These are phyloP conservation scores for Heliothis virescens DNA, from an alignment of 1,140 invertebrate genomes.

Conservation along the genomic window DNA sequence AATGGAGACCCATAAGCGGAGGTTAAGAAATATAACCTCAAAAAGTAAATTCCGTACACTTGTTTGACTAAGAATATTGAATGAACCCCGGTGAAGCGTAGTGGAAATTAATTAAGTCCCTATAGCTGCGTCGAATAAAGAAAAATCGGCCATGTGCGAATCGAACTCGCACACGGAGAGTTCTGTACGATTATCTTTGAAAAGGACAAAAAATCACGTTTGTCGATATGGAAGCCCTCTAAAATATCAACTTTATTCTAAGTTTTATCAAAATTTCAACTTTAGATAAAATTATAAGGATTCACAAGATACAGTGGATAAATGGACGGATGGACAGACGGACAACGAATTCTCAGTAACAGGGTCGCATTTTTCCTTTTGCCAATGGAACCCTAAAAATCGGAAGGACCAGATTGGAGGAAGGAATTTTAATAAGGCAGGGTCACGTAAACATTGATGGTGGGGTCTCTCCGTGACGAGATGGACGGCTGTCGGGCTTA, in stretches of 20 bases:
- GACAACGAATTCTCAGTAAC: too few relatives aligned
- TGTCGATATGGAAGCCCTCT: too few relatives aligned
- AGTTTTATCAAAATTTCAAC: too few relatives aligned
- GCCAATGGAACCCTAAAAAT: neutral
- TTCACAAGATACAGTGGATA: too few relatives aligned
- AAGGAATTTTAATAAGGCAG: slow-evolving; percentile 82
- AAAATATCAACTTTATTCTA: too few relatives aligned
- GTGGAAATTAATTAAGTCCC: slow-evolving; percentile 77
- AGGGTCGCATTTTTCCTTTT: too few relatives aligned
- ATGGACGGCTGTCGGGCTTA: slow-evolving; percentile 18
- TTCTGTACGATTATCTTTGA: too few relatives aligned
- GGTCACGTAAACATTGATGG: slow-evolving; percentile 81
- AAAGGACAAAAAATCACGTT: too few relatives aligned
- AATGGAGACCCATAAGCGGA: neutral
- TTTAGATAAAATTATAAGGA: too few relatives aligned
- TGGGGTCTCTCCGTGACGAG: slow-evolving; percentile 45
- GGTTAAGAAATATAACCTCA: slow-evolving; percentile 20
- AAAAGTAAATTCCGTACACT: slow-evolving; percentile 33
- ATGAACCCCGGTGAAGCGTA: slow-evolving; percentile 37
- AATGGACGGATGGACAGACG: too few relatives aligned
- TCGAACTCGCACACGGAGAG: too few relatives aligned
- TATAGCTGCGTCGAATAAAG: slow-evolving; percentile 69
- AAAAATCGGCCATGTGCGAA: slow-evolving; percentile 53
- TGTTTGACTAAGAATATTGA: slow-evolving; percentile 39
- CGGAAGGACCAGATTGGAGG: slow-evolving; percentile 67